These are phyloP conservation scores for Colius striatus DNA, from an alignment of 2,113 vertebrate genomes.

Conservation along the genomic window DNA sequence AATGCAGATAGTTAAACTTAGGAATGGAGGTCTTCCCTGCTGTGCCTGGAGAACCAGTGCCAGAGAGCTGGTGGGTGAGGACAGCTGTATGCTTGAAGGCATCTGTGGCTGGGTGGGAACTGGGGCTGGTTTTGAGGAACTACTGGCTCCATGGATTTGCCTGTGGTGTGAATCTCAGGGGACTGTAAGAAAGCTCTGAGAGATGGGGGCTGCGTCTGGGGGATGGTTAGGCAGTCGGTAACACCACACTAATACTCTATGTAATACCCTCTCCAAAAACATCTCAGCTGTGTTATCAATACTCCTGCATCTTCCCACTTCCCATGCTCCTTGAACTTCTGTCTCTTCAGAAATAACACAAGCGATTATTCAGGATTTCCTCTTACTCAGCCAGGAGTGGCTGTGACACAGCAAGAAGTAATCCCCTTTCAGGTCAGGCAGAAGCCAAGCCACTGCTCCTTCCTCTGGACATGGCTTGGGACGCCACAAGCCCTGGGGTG, in stretches of 20 bases:
- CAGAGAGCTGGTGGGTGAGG: neutral
- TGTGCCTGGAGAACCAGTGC: neutral
- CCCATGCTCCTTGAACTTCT: neutral
- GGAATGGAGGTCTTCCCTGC: neutral
- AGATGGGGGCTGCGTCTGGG: neutral
- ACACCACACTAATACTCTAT: neutral
- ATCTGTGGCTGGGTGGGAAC: neutral
- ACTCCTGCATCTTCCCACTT: neutral
- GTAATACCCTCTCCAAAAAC: neutral
- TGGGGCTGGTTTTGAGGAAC: neutral
- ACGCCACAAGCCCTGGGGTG: neutral
- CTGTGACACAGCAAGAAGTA: conserved; percentile 54
- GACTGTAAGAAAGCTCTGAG: neutral
- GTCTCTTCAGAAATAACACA: conserved; percentile 12
- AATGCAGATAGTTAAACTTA: neutral
- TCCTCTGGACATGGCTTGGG: neutral
- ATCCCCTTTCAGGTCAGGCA: neutral
- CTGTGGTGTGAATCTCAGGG: neutral
- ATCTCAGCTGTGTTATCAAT: neutral
- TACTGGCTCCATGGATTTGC: neutral
- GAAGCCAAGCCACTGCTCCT: neutral
- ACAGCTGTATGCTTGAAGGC: neutral
- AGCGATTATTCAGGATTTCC: conserved; percentile 38
- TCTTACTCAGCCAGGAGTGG: conserved; percentile 34
- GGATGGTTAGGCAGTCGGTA: neutral